phyloP scores from a whole-genome alignment of 2,113 vertebrate genomes.

The Picathartes gymnocephalus region DNA sequence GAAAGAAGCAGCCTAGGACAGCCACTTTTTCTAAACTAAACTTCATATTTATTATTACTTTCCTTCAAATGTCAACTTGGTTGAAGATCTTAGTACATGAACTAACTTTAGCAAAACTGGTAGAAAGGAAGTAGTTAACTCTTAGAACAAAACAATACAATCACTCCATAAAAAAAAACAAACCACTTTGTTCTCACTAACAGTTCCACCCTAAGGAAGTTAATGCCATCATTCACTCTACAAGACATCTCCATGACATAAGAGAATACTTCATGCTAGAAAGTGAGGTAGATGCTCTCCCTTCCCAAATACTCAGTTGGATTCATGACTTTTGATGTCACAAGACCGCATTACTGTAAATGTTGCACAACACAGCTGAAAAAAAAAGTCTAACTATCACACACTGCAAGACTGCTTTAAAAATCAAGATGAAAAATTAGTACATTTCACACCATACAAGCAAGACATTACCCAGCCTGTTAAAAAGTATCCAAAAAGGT shows the following conservation, averaged over 20 bases:
- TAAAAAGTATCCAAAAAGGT: background rate
- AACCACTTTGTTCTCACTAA: background rate
- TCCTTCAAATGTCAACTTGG: background rate
- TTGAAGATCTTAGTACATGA: background rate
- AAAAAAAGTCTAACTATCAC: background rate
- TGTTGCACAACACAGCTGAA: background rate
- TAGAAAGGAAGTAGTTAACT: background rate
- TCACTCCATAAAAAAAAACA: fast-evolving
- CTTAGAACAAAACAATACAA: background rate
- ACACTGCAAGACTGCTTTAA: background rate
- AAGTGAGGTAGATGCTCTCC: background rate
- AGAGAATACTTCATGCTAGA: background rate
- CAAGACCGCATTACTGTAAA: background rate
- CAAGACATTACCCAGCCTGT: background rate
- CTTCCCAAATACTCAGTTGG: background rate
- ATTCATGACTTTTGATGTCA: background rate
- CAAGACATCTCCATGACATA: background rate
- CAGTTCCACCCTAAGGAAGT: background rate
- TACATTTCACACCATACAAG: background rate
- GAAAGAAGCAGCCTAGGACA: background rate
- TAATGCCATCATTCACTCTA: background rate
- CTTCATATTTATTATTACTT: background rate
- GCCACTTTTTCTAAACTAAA: background rate
- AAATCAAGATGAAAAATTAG: background rate
- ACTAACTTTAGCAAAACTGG: background rate